Evolutionary conservation across 2,113 vertebrate species (phyloP).

Genomic region (Cheirogaleus medius): DNA sequence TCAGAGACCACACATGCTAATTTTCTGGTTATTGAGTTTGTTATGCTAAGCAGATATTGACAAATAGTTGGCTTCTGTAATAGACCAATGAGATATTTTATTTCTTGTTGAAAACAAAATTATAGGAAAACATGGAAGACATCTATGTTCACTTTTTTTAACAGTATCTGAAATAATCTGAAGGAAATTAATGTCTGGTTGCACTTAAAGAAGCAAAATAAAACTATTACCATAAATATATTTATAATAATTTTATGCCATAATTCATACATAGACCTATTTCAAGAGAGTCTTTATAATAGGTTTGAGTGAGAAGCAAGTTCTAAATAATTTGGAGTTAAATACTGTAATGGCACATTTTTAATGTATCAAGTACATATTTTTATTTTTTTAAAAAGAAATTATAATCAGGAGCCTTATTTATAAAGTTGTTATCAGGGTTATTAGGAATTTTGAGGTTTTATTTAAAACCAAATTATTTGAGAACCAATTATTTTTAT

Average conservation of each 20-base stretch:
- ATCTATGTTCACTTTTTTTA: background rate
- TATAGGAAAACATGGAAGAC: background rate
- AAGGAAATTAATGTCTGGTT: slow-evolving; percentile 48
- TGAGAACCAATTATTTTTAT: slow-evolving; percentile 44
- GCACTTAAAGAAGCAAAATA: slow-evolving; percentile 17
- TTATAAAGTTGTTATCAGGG: slow-evolving; percentile 27
- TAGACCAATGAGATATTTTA: background rate
- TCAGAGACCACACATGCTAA: background rate
- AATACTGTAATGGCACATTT: slow-evolving; percentile 11
- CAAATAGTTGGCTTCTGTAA: background rate
- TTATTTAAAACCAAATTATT: slow-evolving; percentile 60
- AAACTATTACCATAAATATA: slow-evolving; percentile 13
- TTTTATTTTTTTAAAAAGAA: slow-evolving; percentile 53
- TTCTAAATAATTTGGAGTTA: slow-evolving; percentile 36
- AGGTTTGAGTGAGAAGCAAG: slow-evolving; percentile 33
- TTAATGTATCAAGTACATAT: background rate
- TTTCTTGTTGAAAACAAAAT: slow-evolving; percentile 37
- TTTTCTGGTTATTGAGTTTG: slow-evolving; percentile 50
- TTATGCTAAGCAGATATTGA: slow-evolving; percentile 42
- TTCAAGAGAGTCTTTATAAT: slow-evolving; percentile 12
- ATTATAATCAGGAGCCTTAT: slow-evolving; percentile 16
- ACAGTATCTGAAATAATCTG: slow-evolving; percentile 38
- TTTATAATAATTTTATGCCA: slow-evolving; percentile 50
- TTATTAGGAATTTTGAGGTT: slow-evolving; percentile 23
- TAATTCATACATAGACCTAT: background rate